Conservation (phyloP, 2,797 vertebrate species). For the Pogonophryne albipinna region DNA sequence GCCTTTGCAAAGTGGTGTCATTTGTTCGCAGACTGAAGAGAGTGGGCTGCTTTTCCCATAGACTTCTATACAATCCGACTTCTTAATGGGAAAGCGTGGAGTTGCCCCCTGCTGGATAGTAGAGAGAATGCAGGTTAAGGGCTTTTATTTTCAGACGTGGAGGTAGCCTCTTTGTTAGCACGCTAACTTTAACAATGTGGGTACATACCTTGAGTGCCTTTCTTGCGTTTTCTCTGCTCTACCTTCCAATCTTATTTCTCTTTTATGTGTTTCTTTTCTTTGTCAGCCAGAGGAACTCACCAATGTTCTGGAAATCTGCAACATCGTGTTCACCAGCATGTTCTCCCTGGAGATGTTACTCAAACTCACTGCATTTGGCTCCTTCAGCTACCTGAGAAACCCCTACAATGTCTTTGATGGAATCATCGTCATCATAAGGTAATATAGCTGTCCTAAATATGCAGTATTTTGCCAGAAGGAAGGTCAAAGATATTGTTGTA, state of each 20-base stretch:
- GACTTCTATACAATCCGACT: too few species aligned
- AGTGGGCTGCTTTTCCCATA: too few species aligned
- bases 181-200: too few species aligned
- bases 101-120: too few species aligned
- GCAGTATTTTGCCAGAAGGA: fast-evolving
- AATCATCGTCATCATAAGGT: constrained; percentile 98
- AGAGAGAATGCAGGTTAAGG: too few species aligned
- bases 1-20: too few species aligned
- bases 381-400: constrained; percentile 94
- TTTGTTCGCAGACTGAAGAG: too few species aligned
- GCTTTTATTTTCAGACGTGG: too few species aligned
- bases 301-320: constrained; percentile 96
- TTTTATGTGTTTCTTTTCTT: background rate
- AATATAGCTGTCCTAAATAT: background rate
- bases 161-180: too few species aligned
- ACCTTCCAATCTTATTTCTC: background rate
- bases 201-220: background rate
- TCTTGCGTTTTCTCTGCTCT: background rate
- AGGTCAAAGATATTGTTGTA: fast-evolving
- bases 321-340: constrained; percentile 99
- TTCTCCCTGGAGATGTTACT: constrained; percentile 98
- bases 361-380: constrained; percentile 94
- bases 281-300: constrained; percentile 94
- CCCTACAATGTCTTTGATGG: constrained; percentile 98
- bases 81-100: too few species aligned